Conservation (phyloP, 2,888 invertebrate species). For the Acronicta psi region DNA sequence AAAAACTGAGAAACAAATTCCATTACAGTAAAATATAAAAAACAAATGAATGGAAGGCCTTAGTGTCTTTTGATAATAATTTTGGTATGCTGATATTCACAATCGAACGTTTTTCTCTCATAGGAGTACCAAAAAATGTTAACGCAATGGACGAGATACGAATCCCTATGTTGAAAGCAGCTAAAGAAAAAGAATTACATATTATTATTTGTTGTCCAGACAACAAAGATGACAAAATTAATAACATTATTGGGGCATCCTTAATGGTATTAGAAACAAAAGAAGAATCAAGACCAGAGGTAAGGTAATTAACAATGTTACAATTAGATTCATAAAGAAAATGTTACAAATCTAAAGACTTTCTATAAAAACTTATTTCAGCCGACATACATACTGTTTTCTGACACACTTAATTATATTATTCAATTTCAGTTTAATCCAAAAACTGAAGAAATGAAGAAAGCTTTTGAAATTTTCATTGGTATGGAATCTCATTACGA, state of each 20-base stretch:
- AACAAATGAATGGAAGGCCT: too few relatives aligned
- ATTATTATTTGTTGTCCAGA: slow-evolving; percentile 65
- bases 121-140: slow-evolving; percentile 58
- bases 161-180: not conserved
- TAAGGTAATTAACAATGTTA: too few relatives aligned
- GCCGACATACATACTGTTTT: too few relatives aligned
- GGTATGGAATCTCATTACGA: slow-evolving; percentile 39
- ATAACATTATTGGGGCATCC: slow-evolving; percentile 61
- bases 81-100: too few relatives aligned
- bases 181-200: slow-evolving; percentile 31
- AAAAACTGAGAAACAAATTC: too few relatives aligned
- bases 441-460: slow-evolving; percentile 58
- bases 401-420: not conserved
- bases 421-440: slow-evolving; percentile 41
- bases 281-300: slow-evolving; percentile 26
- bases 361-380: too few relatives aligned
- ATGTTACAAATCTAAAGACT: too few relatives aligned
- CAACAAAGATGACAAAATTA: slow-evolving; percentile 48
- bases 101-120: not conserved
- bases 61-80: too few relatives aligned
- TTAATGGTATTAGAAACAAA: slow-evolving; percentile 42
- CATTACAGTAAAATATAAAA: too few relatives aligned
- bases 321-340: too few relatives aligned
- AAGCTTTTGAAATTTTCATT: slow-evolving; percentile 51
- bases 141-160: slow-evolving; percentile 59